A percentile compares a stretch with the other conserved stretches of the same genome.
Evolutionary conservation across 2,797 vertebrate genomes (phyloP).

Genomic region (Smutsia gigantea): DNA sequence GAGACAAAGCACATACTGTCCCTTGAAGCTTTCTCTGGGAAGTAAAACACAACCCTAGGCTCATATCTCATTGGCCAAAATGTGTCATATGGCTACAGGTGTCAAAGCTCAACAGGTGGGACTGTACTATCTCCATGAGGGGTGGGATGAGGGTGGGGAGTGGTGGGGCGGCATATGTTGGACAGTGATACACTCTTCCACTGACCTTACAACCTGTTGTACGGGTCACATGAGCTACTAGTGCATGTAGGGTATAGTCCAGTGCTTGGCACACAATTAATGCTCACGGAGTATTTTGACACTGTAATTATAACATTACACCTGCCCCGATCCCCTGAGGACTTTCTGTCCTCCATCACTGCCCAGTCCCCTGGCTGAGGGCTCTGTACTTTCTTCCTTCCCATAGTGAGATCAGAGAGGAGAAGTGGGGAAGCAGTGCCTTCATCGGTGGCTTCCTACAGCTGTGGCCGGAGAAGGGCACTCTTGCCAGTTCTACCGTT

Average conservation of each 20-base stretch:
- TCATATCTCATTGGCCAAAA: neutral
- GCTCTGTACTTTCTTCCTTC: neutral
- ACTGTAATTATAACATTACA: rapidly evolving
- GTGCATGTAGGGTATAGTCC: rapidly evolving
- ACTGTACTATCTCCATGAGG: neutral
- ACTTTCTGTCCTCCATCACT: rapidly evolving
- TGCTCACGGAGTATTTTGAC: rapidly evolving
- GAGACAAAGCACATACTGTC: too few species aligned
- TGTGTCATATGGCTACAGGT: neutral
- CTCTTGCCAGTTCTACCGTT: neutral
- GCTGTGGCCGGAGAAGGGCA: rapidly evolving
- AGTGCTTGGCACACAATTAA: neutral
- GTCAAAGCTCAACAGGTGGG: neutral
- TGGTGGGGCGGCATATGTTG: rapidly evolving
- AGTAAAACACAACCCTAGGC: neutral
- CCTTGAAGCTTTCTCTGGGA: neutral
- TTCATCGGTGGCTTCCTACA: neutral
- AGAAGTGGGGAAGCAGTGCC: rapidly evolving
- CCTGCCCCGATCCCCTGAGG: neutral
- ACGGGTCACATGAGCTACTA: rapidly evolving
- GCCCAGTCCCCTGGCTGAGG: neutral
- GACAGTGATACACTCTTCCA: rapidly evolving
- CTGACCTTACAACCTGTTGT: neutral
- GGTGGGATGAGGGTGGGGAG: too few species aligned
- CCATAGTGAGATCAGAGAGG: neutral